Evolutionary conservation across 2,113 vertebrate genomes (phyloP).

Genomic region (Lampris megalopsis): DNA sequence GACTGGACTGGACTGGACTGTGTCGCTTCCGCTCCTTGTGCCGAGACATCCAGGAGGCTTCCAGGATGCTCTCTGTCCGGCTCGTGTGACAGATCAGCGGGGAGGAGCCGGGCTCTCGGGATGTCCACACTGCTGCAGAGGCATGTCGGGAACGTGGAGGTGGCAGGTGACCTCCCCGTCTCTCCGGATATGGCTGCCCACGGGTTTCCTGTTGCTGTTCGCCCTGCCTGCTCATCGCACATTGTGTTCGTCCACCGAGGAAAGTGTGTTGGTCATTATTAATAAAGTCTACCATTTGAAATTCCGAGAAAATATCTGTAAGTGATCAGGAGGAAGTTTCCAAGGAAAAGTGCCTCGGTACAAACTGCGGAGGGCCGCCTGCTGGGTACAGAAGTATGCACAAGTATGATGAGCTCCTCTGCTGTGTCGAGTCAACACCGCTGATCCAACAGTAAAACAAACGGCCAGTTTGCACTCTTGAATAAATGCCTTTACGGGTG

Average conservation of each 20-base stretch:
- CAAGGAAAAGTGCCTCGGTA: too few relatives aligned
- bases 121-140: conserved; percentile 65
- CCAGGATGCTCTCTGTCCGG: conserved; percentile 49
- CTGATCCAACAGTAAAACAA: too few relatives aligned
- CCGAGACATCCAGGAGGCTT: conserved; percentile 57
- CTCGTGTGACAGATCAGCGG: conserved; percentile 40
- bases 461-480: too few relatives aligned
- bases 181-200: conserved; percentile 65
- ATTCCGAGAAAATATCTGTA: conserved; percentile 37
- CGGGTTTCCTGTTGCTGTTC: conserved; percentile 63
- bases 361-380: too few relatives aligned
- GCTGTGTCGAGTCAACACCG: too few relatives aligned
- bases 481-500: too few relatives aligned
- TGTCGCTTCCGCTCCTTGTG: conserved; percentile 17
- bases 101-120: conserved; percentile 52
- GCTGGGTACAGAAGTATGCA: too few relatives aligned
- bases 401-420: too few relatives aligned
- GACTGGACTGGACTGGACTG: not conserved
- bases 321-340: not conserved
- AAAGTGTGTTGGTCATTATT: conserved; percentile 53
- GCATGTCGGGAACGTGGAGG: conserved; percentile 73
- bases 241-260: conserved; percentile 59
- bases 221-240: conserved; percentile 40
- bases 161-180: conserved; percentile 75
- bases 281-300: conserved; percentile 53